phyloP scores from a whole-genome alignment of 2,888 invertebrate genomes.

The Eristalis arbustorum region DNA sequence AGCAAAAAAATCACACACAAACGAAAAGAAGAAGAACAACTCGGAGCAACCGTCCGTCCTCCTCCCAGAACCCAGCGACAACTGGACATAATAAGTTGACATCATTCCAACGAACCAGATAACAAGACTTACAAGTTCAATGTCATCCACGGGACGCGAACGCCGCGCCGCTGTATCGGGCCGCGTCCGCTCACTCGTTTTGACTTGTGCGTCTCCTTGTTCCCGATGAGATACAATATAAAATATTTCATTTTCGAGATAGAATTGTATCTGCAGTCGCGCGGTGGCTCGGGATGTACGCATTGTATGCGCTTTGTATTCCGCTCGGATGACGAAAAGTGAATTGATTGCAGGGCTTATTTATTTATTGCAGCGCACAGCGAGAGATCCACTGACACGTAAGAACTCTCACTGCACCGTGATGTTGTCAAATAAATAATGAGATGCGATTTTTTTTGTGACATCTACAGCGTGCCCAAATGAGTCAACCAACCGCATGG shows the following conservation, averaged over 20 bases:
- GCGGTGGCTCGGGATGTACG: background rate
- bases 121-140: conserved; percentile 68
- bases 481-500: conserved; percentile 40
- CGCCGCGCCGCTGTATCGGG: conserved; percentile 2
- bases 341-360: conserved; percentile 27
- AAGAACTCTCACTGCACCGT: background rate
- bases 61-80: conserved; percentile 29
- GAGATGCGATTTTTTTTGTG: conserved; percentile 43
- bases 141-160: conserved; percentile 49
- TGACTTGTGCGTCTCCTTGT: conserved; percentile 4
- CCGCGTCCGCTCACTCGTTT: conserved; percentile 27
- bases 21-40: background rate
- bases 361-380: background rate
- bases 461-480: conserved; percentile 50
- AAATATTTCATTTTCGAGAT: conserved; percentile 29
- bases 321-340: conserved; percentile 24
- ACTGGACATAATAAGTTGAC: conserved; percentile 64
- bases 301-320: conserved; percentile 20
- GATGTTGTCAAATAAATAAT: conserved; percentile 53
- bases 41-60: conserved; percentile 32
- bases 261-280: background rate
- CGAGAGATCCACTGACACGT: background rate
- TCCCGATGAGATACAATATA: conserved; percentile 5
- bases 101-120: conserved; percentile 62
- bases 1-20: background rate